Percentiles rank a stretch among this genome's conserved stretches.
Evolutionary conservation across 1,140 invertebrate species (phyloP).

Genomic region (Mycetomoellerius zeteki): DNA sequence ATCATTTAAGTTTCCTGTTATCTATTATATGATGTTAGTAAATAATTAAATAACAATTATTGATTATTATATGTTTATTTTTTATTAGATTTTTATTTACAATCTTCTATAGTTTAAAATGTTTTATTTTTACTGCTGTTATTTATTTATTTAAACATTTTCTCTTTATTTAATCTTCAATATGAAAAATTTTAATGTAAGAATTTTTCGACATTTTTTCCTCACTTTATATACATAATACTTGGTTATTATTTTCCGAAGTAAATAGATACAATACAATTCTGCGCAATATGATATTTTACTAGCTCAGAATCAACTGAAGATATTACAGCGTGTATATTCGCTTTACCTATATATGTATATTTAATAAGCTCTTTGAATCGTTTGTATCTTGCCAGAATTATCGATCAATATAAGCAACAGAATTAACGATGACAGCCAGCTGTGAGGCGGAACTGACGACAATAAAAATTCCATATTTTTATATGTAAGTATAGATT

Average conservation of each 20-base stretch:
- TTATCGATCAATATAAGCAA: not conserved
- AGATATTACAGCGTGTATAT: not conserved
- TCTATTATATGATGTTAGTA: not conserved
- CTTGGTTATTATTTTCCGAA: not conserved
- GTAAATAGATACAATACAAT: not conserved
- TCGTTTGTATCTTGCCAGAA: not conserved
- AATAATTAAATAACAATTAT: slow-evolving; percentile 11
- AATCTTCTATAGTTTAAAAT: not conserved
- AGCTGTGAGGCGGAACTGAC: not conserved
- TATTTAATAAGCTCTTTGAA: slow-evolving; percentile 21
- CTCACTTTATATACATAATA: not conserved
- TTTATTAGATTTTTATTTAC: not conserved
- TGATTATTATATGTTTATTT: not conserved
- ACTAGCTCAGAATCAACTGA: not conserved
- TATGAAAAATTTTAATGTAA: not conserved
- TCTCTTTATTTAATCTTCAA: not conserved
- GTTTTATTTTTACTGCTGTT: not conserved
- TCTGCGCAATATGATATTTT: not conserved
- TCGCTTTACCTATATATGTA: not conserved
- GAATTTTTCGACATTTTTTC: too few species aligned
- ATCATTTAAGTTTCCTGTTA: not conserved
- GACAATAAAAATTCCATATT: slow-evolving; percentile 19
- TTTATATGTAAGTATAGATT: not conserved
- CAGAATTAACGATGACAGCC: not conserved
- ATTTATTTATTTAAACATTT: not conserved